Evolutionary conservation across 1,140 invertebrate species (phyloP).

Genomic region (Idris sp.): DNA sequence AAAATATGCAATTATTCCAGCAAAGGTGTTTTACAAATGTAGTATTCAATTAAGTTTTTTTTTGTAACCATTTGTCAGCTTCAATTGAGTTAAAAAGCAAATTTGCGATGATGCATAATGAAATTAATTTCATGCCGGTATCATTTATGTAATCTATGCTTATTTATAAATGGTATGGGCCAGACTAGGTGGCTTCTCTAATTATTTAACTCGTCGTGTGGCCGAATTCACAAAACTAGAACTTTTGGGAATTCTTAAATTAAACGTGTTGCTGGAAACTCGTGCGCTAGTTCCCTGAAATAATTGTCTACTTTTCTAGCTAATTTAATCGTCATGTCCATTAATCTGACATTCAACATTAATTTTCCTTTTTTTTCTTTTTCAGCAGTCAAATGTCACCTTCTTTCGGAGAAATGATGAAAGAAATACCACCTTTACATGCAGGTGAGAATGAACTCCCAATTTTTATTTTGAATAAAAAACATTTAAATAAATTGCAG

Average conservation of each 20-base stretch:
- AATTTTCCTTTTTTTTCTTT: slow-evolving; percentile 35
- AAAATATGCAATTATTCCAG: too few relatives aligned
- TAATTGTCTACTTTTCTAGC: too few relatives aligned
- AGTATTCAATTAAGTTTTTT: too few relatives aligned
- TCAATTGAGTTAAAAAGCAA: too few relatives aligned
- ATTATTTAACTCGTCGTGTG: slow-evolving; percentile 29
- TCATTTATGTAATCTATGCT: slow-evolving; percentile 40
- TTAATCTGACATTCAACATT: too few relatives aligned
- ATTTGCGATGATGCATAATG: slow-evolving; percentile 20
- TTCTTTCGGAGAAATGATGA: slow-evolving; percentile 46
- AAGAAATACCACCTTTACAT: slow-evolving; percentile 26
- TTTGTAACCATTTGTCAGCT: too few relatives aligned
- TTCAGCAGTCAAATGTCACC: slow-evolving; percentile 42
- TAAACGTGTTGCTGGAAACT: slow-evolving; percentile 23
- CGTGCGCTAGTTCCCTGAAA: slow-evolving; percentile 4
- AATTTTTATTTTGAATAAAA: too few relatives aligned
- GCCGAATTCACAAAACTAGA: slow-evolving; percentile 17
- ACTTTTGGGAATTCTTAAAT: slow-evolving; percentile 37
- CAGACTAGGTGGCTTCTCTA: slow-evolving; percentile 38
- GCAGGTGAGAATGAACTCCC: slow-evolving; percentile 38
- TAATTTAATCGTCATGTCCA: background rate
- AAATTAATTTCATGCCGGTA: slow-evolving; percentile 42
- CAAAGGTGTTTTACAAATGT: too few relatives aligned
- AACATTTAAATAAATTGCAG: slow-evolving; percentile 18
- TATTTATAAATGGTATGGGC: slow-evolving; percentile 40